phyloP scores from a whole-genome alignment of 2,797 vertebrate genomes.

The Choloepus didactylus region DNA sequence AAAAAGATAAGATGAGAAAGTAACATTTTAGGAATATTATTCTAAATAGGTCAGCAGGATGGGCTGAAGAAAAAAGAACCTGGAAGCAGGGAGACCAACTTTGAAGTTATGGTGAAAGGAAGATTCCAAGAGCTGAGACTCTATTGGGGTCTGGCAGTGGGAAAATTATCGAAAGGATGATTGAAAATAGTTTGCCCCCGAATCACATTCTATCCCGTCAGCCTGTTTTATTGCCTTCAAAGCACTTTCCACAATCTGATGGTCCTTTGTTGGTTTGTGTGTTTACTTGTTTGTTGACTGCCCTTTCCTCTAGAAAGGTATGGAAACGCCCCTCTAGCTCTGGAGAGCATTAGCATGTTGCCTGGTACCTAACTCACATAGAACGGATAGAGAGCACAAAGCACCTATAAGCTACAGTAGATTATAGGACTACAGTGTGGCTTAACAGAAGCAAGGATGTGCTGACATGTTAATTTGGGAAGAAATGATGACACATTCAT shows the following conservation, averaged over 20 bases:
- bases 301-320: background rate
- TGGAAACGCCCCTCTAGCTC: too few relatives aligned
- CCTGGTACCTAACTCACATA: background rate
- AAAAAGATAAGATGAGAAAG: background rate
- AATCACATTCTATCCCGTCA: background rate
- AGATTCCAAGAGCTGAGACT: background rate
- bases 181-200: background rate
- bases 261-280: background rate
- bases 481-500: background rate
- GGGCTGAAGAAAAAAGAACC: background rate
- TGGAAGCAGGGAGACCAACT: background rate
- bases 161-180: background rate
- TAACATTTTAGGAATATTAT: background rate
- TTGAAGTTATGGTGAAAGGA: background rate
- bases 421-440: background rate
- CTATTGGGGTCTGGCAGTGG: accelerated
- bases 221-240: background rate
- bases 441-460: background rate
- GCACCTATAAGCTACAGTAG: background rate
- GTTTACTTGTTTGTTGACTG: background rate
- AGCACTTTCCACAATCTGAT: background rate
- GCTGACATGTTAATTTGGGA: background rate
- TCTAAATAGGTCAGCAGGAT: background rate
- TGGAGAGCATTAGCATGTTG: background rate
- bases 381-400: background rate